These are phyloP conservation scores for Bombus affinis DNA, from an alignment of 1,140 invertebrate species.

Conservation along the genomic window DNA sequence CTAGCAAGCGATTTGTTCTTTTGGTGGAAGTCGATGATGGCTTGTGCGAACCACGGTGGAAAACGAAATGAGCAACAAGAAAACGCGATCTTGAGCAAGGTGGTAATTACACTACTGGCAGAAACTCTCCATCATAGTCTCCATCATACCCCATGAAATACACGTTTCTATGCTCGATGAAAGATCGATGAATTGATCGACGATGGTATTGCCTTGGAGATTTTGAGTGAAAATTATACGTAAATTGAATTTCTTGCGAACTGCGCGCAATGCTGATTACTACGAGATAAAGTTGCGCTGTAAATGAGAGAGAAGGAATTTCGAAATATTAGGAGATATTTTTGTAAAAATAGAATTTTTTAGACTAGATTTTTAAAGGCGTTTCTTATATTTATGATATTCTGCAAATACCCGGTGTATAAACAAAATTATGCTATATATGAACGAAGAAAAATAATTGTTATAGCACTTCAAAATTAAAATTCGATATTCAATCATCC, in stretches of 20 bases:
- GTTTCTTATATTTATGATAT: too few species aligned
- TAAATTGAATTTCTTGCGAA: not conserved
- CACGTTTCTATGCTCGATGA: not conserved
- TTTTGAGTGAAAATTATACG: not conserved
- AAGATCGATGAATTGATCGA: not conserved
- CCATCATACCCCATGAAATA: not conserved
- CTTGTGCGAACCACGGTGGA: constrained; percentile 6
- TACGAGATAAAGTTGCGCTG: too few species aligned
- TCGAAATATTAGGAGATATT: too few species aligned
- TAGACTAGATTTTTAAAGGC: too few species aligned
- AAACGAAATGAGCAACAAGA: constrained; percentile 23
- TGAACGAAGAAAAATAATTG: too few species aligned
- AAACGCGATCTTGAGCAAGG: not conserved
- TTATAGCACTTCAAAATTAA: too few species aligned
- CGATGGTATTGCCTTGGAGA: not conserved
- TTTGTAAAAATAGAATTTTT: too few species aligned
- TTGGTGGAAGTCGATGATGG: constrained; percentile 31
- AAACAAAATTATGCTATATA: too few species aligned
- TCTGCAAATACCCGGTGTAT: too few species aligned
- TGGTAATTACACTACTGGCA: constrained; percentile 38
- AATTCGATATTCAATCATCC: too few species aligned
- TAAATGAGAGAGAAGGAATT: too few species aligned
- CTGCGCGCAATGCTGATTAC: not conserved
- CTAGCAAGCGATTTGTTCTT: constrained; percentile 13
- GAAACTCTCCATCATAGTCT: not conserved